These are phyloP conservation scores for Panthera tigris DNA, from an alignment of 2,113 vertebrate genomes.

Conservation along the genomic window DNA sequence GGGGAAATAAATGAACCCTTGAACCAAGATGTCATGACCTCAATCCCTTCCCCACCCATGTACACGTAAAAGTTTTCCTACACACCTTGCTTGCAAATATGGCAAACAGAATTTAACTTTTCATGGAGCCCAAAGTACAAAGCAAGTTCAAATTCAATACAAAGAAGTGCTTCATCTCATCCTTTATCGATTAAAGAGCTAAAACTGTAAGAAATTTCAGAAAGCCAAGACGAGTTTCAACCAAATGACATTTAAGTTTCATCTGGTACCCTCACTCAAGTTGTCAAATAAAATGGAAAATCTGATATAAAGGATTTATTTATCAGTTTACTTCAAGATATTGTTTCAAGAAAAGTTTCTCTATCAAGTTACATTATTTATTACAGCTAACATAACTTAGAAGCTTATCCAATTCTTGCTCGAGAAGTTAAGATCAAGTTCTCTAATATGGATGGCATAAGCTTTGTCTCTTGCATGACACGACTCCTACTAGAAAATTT, in stretches of 20 bases:
- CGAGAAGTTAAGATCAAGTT: neutral
- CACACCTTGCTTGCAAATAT: slow-evolving; percentile 85
- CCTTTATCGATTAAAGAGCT: slow-evolving; percentile 87
- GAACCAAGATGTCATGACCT: slow-evolving; percentile 76
- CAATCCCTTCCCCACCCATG: slow-evolving; percentile 30
- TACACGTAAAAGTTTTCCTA: slow-evolving; percentile 86
- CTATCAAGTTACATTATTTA: slow-evolving; percentile 17
- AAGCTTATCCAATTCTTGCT: slow-evolving; percentile 16
- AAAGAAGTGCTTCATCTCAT: slow-evolving; percentile 89
- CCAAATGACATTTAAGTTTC: slow-evolving; percentile 75
- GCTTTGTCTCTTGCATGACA: neutral
- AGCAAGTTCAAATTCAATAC: slow-evolving; percentile 88
- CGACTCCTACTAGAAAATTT: neutral
- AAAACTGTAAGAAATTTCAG: slow-evolving; percentile 78
- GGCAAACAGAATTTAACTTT: slow-evolving; percentile 92
- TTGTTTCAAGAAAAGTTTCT: slow-evolving; percentile 25
- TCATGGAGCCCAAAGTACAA: slow-evolving; percentile 89
- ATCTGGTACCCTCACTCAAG: slow-evolving; percentile 71
- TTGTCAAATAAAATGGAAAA: slow-evolving; percentile 75
- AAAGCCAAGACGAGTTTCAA: slow-evolving; percentile 77
- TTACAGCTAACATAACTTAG: slow-evolving; percentile 41
- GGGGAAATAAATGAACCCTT: slow-evolving; percentile 34
- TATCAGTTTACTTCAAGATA: slow-evolving; percentile 50
- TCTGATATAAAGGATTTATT: slow-evolving; percentile 59
- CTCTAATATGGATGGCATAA: neutral